Conservation (phyloP, 2,113 vertebrate species). For the Pteruthius melanotis region DNA sequence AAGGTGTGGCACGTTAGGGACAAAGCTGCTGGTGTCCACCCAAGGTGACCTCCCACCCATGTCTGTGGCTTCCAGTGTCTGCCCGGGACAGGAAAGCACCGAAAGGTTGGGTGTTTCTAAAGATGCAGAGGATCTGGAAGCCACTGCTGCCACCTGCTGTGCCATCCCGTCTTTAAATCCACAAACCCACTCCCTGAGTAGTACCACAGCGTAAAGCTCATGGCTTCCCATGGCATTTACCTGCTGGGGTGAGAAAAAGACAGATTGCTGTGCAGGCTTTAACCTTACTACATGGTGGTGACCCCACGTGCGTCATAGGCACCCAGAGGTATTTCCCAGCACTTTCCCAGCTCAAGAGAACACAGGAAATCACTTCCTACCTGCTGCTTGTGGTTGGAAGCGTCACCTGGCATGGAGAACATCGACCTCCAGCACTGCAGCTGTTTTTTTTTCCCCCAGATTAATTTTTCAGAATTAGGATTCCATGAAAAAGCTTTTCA, state of each 20-base stretch:
- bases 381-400: background rate
- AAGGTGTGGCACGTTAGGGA: fast-evolving
- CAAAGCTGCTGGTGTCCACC: background rate
- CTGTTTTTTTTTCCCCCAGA: background rate
- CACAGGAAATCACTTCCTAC: fast-evolving
- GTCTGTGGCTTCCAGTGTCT: background rate
- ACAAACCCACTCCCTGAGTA: background rate
- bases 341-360: background rate
- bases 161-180: background rate
- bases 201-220: background rate
- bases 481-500: background rate
- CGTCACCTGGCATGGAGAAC: fast-evolving
- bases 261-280: background rate
- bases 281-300: background rate
- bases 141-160: conserved; percentile 12
- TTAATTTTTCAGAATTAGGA: background rate
- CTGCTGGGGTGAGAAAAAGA: background rate
- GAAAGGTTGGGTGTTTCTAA: background rate
- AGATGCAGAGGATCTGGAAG: background rate
- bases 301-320: background rate
- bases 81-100: background rate
- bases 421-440: background rate
- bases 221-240: background rate
- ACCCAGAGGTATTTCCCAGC: background rate
- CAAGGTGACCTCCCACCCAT: background rate